Conservation (phyloP, 2,888 invertebrate species). For the Polymixis flavicincta region DNA sequence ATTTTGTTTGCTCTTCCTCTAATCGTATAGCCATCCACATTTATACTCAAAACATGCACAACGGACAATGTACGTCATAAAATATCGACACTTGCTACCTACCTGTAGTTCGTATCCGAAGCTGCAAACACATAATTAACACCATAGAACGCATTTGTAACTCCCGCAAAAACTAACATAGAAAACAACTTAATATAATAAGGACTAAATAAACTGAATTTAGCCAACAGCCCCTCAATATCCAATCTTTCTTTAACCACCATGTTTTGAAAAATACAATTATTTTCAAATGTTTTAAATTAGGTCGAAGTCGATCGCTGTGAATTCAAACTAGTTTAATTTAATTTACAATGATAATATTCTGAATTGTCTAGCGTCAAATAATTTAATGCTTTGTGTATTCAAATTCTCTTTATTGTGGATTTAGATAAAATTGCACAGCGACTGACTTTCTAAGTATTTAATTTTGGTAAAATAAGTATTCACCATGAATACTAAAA, state of each 20-base stretch:
- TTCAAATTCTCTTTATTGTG: background rate
- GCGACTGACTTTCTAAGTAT: background rate
- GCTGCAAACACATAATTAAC: background rate
- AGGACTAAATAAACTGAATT: slow-evolving; percentile 1
- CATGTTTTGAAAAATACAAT: background rate
- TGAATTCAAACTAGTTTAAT: background rate
- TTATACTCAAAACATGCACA: too few species aligned
- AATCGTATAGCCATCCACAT: too few species aligned
- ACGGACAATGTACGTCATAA: too few species aligned
- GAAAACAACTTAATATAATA: background rate
- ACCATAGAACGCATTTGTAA: background rate
- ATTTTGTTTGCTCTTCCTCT: too few species aligned
- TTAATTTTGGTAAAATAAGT: background rate
- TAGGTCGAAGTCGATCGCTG: background rate
- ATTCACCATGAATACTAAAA: background rate
- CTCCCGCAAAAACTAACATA: background rate
- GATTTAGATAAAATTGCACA: background rate
- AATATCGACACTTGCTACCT: too few species aligned
- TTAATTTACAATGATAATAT: background rate
- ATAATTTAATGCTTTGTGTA: background rate
- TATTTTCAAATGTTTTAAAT: background rate
- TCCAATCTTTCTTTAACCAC: background rate
- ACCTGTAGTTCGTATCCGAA: too few species aligned
- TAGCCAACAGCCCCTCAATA: background rate
- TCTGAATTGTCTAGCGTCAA: background rate